Base-by-base conservation (phyloP, 2,888 invertebrate species). In the Euphydryas editha region DNA sequence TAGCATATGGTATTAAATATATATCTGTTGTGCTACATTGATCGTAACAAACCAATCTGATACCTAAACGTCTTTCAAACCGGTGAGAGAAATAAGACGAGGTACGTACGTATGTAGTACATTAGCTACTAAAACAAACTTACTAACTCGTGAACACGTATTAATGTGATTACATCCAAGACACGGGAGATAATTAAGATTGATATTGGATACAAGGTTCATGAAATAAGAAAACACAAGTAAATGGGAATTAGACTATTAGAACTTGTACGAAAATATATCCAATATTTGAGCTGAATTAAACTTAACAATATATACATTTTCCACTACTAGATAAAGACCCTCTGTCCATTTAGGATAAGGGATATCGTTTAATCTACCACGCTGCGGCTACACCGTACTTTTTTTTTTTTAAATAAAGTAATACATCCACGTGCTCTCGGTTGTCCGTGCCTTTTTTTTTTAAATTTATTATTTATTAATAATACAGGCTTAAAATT, bases 121-220 rank as follows among this genome's bases (percentile, higher is more conserved):
- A n/a, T n/a, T n/a, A n/a, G n/a, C 69, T 68, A 56, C 59, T 49
- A 59, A 55, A 70, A 60, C 59, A 67, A 72, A 71, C 63, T 72
- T 70, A 73, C 72, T 68, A 72, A 70, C 71, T 60, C 62, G 64
- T 62, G 65, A 56, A 63, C 72, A 67, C 67, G 72, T 69, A 70
- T 70, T 73, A 70, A 70, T 60, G 57, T 59, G 63, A 69, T 70
- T 70, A 70, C 64, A 62, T 65, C 30, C 21, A 4, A 62, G 54
- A 54, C 54, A 42, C 42, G 42, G 15, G 17, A 42, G 56, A 18
- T 47, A 47, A 55, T 46, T 46, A 46, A 15, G 30, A 46, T 46
- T 17, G 49, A 51, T 18, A 44, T 58, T 57, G 20, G 18, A 42
- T 42, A 46, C 46, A 46, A 46, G 30, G 54, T 44, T 44, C 24